A percentile compares a stretch with the other conserved stretches of the same genome.
phyloP scores from a whole-genome alignment of 1,140 invertebrate genomes.

The Drosophila lini region DNA sequence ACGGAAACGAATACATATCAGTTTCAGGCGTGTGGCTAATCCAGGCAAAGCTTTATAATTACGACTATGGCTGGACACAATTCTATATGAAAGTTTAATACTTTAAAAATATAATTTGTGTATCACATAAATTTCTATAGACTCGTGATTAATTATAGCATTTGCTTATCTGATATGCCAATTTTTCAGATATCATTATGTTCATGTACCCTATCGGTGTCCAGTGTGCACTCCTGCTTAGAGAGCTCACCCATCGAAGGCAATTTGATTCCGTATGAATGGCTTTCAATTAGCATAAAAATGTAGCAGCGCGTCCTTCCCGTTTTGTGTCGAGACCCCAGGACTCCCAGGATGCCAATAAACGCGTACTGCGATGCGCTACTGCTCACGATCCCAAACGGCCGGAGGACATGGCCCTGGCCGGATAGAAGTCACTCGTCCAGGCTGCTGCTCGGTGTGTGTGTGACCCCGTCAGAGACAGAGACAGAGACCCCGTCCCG shows the following conservation, averaged over 20 bases:
- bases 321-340: slow-evolving; percentile 30
- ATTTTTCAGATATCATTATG: not conserved
- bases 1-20: not conserved
- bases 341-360: slow-evolving; percentile 61
- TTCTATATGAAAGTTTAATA: not conserved
- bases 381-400: slow-evolving; percentile 2
- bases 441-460: not conserved
- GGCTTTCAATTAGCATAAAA: slow-evolving; percentile 83
- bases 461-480: not conserved
- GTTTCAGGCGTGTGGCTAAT: not conserved
- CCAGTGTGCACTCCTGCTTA: slow-evolving; percentile 8
- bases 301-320: slow-evolving; percentile 49
- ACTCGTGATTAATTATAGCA: not conserved
- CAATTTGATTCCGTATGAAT: slow-evolving; percentile 73
- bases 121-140: not conserved
- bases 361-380: slow-evolving; percentile 35
- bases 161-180: not conserved
- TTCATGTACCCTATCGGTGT: not conserved
- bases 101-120: not conserved
- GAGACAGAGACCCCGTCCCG: not conserved
- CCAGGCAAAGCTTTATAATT: not conserved
- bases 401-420: slow-evolving; percentile 6
- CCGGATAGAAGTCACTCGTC: slow-evolving; percentile 15
- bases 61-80: not conserved
- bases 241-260: slow-evolving; percentile 37